Evolutionary conservation across 1,140 invertebrate genomes (phyloP), one percentile per base, ranked within the genome.

Genomic region (Ctenoplectra terminalis): DNA sequence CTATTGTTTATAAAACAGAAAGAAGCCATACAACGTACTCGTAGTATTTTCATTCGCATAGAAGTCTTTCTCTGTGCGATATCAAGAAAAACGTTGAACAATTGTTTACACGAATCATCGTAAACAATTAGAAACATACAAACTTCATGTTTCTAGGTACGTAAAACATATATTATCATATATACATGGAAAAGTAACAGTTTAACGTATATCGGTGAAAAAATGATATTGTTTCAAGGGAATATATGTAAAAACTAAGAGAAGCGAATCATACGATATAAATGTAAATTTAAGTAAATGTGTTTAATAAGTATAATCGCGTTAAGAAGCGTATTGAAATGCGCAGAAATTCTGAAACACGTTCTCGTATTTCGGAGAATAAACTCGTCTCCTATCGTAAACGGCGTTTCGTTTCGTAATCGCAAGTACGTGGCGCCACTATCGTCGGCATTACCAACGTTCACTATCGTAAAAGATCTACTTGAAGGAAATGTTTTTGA

Each of bases 381-480:
- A 46, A 73, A 34, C 70, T 73, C 46, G 69, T 63, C 34, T 73
- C 71, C 69, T 67, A 75, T 67, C 72, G 63, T 48, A 58, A 75
- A 73, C 69, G 46, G 29, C 46, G 70, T 72, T 63, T 72, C 37
- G 37, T 73, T 52, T 74, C 71, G 40, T 81, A 81, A 75, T 81
- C 61, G 40, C 50, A 67, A 81, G 63, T 81, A 66, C 26, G 79
- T 48, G 79, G 79, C 79, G 79, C 79, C 79, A 81, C 79, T 64
- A 40, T 81, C 71, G 72, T 29, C 71, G 79, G 71, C 72, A 81
- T 75, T 81, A 81, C 79, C 79, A 81, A 81, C 79, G 79, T 81
- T 75, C 72, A 48, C 79, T 81, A 81, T 81, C 71, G 13, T 81
- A 81, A 75, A 81, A 81, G 71, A 75, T 81, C 52, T 66, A 63